Base-by-base conservation (phyloP, 2,113 vertebrate species). In the Monopterus albus region DNA sequence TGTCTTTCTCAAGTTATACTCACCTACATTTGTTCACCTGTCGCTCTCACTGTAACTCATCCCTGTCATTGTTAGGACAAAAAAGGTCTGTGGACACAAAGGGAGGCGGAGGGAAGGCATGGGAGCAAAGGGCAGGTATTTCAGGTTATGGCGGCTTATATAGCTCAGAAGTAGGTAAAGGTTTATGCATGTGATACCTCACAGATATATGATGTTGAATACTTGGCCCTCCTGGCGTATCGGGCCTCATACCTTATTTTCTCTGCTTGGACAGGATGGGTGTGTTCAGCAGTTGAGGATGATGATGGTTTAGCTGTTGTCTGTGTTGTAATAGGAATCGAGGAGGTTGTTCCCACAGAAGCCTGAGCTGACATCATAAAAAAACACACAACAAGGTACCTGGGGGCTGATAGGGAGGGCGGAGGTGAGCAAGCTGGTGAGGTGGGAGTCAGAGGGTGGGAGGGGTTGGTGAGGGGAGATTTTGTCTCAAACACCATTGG, bases 341-440 rank as follows among this genome's bases (percentile, higher is more conserved):
- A 75, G 52, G 83, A 86, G 75, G 65, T 79, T 35, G 85, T 91
- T 92, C 90, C 93, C 90, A 92, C 85, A 90, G 89, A 87, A 93
- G 82, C 85, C 63, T 57, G 67, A 60, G 85, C 83, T 94, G 91
- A 90, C 91, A 91, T 94, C 92, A 91, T 91, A 88, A 93, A 88
- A 31, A 5, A 31, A 87, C 75, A 85, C 68, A 90, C 83, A 88
- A 89, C 77, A 83, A 88, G 85, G 80, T 87, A 92, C 87, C 86
- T 87, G 82, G 88, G 86, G 88, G 84, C 73, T 50, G 62, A 67
- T 53, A 59, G 65, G 68, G 72, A 64, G 83, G 73, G 79, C 23
- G 59, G 70, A 77, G 78, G 82, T 82, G 74, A 89, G 79, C 60
- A 33, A 83, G 80, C 78, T 35, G 67, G 81, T 62, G 80, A 65